phyloP scores from a whole-genome alignment of 2,888 invertebrate species.

The Drosophila algonquin region DNA sequence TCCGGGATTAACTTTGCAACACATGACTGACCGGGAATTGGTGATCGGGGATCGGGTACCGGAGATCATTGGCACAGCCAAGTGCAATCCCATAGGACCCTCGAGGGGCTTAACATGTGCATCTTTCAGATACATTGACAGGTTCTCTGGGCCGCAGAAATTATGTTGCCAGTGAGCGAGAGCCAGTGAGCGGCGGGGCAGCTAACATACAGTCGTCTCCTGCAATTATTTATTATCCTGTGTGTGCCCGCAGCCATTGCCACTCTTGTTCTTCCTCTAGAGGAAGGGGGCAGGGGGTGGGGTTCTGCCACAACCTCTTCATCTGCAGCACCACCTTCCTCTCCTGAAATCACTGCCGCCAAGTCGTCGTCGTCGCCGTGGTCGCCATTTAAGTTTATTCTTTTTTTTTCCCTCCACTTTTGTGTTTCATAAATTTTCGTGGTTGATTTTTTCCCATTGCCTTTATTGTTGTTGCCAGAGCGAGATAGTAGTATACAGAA shows the following conservation, averaged over 20 bases:
- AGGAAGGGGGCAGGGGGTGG: neutral
- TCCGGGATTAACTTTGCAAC: slow-evolving; percentile 72
- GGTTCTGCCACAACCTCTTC: slow-evolving; percentile 13
- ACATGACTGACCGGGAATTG: slow-evolving; percentile 48
- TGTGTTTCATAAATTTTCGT: slow-evolving; percentile 73
- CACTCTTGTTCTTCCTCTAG: slow-evolving; percentile 49
- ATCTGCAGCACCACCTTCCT: slow-evolving; percentile 14
- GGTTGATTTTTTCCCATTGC: slow-evolving; percentile 55
- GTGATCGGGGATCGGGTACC: neutral
- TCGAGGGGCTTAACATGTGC: slow-evolving; percentile 52
- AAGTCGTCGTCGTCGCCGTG: slow-evolving; percentile 66
- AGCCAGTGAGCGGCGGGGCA: slow-evolving; percentile 26
- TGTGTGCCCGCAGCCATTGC: slow-evolving; percentile 62
- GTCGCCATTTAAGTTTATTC: slow-evolving; percentile 52
- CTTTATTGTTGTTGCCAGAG: slow-evolving; percentile 37
- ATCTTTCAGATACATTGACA: slow-evolving; percentile 54
- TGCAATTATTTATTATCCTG: slow-evolving; percentile 77
- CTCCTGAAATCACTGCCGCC: slow-evolving; percentile 49
- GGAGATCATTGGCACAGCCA: slow-evolving; percentile 24
- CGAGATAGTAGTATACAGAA: slow-evolving; percentile 20
- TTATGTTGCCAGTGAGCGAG: slow-evolving; percentile 62
- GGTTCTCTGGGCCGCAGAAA: slow-evolving; percentile 56
- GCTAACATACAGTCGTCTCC: slow-evolving; percentile 32
- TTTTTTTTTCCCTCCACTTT: slow-evolving; percentile 55
- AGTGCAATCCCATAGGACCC: slow-evolving; percentile 49